Evolutionary conservation across 2,797 vertebrate genomes (phyloP).

Genomic region (Microctenopoma lineatum): DNA sequence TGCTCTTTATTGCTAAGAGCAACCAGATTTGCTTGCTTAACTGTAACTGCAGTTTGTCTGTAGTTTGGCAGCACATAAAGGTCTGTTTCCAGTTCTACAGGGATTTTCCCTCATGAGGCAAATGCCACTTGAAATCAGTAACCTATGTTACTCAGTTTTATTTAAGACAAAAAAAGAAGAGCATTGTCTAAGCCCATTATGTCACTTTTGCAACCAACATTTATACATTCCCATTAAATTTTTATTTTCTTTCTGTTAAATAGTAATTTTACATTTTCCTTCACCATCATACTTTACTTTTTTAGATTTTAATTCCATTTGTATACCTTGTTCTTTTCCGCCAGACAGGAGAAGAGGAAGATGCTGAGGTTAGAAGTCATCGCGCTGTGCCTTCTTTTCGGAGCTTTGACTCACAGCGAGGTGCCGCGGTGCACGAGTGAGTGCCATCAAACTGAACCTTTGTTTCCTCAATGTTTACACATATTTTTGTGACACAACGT

Average conservation of each 20-base stretch:
- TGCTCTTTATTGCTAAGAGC: neutral
- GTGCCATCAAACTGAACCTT: constrained; percentile 26
- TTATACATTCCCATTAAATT: no score
- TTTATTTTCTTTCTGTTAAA: neutral
- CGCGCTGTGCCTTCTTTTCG: constrained; percentile 71
- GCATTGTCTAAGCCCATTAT: constrained; percentile 9
- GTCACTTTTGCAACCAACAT: no score
- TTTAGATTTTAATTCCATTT: neutral
- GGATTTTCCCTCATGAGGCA: neutral
- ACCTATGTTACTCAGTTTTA: no score
- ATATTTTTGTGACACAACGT: neutral
- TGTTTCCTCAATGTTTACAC: neutral
- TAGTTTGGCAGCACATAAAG: neutral
- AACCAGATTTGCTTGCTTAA: no score
- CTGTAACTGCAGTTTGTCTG: neutral
- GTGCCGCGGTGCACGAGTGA: constrained; percentile 70
- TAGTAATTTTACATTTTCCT: neutral
- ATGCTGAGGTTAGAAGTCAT: constrained; percentile 72
- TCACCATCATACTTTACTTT: no score
- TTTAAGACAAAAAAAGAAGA: neutral
- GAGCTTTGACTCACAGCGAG: constrained; percentile 64
- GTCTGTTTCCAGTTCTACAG: neutral
- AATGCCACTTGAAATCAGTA: neutral
- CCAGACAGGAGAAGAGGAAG: constrained; percentile 70
- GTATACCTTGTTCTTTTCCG: constrained; percentile 18